Evolutionary conservation across 92 coral and sea anemone species (phyloP).

Genomic region (Phenganax marumi): DNA sequence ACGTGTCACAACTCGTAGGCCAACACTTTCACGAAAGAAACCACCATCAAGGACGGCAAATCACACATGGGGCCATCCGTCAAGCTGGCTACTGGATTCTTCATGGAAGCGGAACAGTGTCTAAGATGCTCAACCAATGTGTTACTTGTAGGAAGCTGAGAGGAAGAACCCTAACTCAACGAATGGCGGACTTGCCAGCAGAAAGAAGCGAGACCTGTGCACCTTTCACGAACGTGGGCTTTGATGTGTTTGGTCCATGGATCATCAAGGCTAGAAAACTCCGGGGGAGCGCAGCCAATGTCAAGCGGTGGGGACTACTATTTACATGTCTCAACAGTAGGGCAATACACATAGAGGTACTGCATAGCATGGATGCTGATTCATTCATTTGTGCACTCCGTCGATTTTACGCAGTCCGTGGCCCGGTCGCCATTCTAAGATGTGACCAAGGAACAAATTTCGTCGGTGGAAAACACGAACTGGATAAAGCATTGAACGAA

Average conservation of each 20-base stretch:
- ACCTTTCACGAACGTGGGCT: conserved; percentile 41
- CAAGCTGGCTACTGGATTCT: conserved; percentile 51
- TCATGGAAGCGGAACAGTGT: conserved; percentile 23
- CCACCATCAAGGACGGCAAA: conserved; percentile 50
- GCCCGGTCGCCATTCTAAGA: conserved; percentile 45
- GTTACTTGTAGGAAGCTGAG: conserved; percentile 47
- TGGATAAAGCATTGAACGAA: conserved; percentile 41
- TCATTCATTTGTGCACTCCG: conserved; percentile 55
- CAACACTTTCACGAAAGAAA: conserved; percentile 34
- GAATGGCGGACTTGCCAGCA: conserved; percentile 50
- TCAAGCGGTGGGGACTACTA: conserved; percentile 63
- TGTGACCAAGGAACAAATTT: conserved; percentile 57
- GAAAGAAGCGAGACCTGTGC: conserved; percentile 39
- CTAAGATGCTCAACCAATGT: conserved; percentile 31
- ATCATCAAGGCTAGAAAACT: conserved; percentile 19
- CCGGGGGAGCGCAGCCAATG: conserved; percentile 54
- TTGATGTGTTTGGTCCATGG: conserved; percentile 54
- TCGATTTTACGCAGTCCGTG: conserved; percentile 49
- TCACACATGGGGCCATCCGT: conserved; percentile 44
- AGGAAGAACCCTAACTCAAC: conserved; percentile 43
- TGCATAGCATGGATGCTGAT: conserved; percentile 51
- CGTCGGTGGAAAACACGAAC: conserved; percentile 57
- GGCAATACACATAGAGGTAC: conserved; percentile 55
- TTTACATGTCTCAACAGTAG: conserved; percentile 56
- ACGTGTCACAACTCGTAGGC: conserved; percentile 39